Base-by-base conservation (phyloP, 2,797 vertebrate genomes). In the Psittacula derbiana region DNA sequence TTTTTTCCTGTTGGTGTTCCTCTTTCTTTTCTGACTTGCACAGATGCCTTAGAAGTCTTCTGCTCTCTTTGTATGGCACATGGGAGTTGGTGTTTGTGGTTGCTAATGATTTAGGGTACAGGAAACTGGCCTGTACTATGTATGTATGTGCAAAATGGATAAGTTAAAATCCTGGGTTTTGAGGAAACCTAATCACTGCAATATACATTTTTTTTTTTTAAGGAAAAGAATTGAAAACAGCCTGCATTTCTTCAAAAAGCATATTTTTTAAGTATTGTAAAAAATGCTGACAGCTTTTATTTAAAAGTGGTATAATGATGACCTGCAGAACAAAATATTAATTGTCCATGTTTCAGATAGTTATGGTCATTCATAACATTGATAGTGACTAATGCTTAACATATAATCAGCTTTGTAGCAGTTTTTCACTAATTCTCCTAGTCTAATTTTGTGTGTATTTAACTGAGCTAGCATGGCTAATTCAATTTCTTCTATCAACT, bases 401-500 rank as follows among this genome's bases (percentile, higher is more conserved):
- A 15, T 38, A n/a, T 53, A 87, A 86, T 66, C 66, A 93, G 70
- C 53, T 90, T 80, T 91, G 36, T 50, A 60, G 75, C 1, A 8
- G 3, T 86, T 82, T 94, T 94, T 83, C 60, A 24, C n/a, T 78
- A 83, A 57, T 71, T 90, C 52, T 83, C 8, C 19, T 53, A 38
- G 12, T 74, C 33, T 72, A 52, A 44, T 82, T 95, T 81, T 95
- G 14, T 58, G 16, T 90, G 5, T 81, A 10, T 62, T 93, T 84
- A 91, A 91, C 90, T 74, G 80, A 90, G 30, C 21, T 88, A 60
- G 31, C 6, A 10, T 40, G 25, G 23, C 16, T 79, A 86, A 84
- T 92, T 81, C 6, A 14, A 12, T 73, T 93, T 70, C 33, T 87
- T 66, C 50, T 70, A 80, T 81, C n/a, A 90, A 6, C 33, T 75